These are phyloP conservation scores for Pogonognathellus flavescens DNA, from an alignment of 1,140 invertebrate genomes.

Conservation along the genomic window DNA sequence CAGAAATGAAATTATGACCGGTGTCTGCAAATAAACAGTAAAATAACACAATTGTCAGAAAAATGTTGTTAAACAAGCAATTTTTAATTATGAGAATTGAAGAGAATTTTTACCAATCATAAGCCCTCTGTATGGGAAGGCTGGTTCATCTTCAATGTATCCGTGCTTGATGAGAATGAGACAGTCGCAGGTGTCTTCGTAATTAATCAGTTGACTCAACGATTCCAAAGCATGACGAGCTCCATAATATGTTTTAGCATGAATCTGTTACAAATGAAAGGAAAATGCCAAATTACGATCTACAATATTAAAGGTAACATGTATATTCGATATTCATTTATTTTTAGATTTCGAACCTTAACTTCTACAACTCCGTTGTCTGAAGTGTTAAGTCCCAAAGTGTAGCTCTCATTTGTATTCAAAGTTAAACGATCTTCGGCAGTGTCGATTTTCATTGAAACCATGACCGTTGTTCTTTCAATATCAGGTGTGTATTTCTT, in stretches of 20 bases:
- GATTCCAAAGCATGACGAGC: constrained; percentile 83
- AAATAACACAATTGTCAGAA: background rate
- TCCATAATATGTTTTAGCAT: constrained; percentile 79
- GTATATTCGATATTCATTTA: background rate
- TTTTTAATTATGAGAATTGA: background rate
- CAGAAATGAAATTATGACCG: constrained; percentile 68
- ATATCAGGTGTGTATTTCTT: constrained; percentile 67
- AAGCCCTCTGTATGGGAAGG: constrained; percentile 82
- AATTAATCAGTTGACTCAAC: constrained; percentile 78
- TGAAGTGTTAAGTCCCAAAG: constrained; percentile 71
- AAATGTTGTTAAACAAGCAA: background rate
- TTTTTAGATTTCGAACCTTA: constrained; percentile 67
- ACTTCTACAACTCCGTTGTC: constrained; percentile 69
- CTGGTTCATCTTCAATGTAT: constrained; percentile 76
- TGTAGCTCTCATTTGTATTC: constrained; percentile 80
- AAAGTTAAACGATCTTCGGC: constrained; percentile 72
- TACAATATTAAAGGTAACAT: too few species aligned
- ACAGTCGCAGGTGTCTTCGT: constrained; percentile 68
- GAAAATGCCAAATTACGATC: too few species aligned
- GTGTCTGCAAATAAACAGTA: constrained; percentile 56
- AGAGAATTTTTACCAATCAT: constrained; percentile 67
- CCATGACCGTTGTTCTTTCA: constrained; percentile 67
- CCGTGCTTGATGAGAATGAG: constrained; percentile 64
- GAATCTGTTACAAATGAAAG: constrained; percentile 70
- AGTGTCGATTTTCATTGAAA: constrained; percentile 66